Percentiles rank a stretch among this genome's conserved stretches.
Conservation (phyloP, 2,888 invertebrate genomes). For the Trichogramma dendrolimi region DNA sequence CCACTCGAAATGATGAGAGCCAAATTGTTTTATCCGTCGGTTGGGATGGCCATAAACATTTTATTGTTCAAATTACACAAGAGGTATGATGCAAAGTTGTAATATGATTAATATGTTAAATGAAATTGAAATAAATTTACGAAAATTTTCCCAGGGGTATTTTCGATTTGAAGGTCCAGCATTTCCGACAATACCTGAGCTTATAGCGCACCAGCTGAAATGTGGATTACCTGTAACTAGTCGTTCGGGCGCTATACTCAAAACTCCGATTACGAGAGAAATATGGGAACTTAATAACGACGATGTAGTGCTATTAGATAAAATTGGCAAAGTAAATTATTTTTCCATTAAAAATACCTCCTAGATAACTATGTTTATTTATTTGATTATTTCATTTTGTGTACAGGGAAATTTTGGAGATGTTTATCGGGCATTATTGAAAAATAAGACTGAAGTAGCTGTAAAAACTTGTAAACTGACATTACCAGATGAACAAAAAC, state of each 20-base stretch:
- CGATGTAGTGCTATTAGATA: constrained; percentile 84
- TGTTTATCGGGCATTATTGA: constrained; percentile 86
- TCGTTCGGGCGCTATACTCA: constrained; percentile 84
- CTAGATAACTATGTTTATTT: not conserved
- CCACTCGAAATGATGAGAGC: constrained; percentile 83
- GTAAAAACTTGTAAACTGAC: constrained; percentile 94
- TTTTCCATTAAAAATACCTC: not conserved
- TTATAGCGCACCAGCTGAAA: constrained; percentile 83
- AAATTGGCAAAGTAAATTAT: constrained; percentile 82
- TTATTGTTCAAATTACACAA: constrained; percentile 90
- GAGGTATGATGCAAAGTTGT: constrained; percentile 60
- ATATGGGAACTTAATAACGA: constrained; percentile 95
- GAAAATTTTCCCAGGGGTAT: constrained; percentile 65
- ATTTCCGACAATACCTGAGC: constrained; percentile 86
- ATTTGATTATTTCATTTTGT: constrained; percentile 20
- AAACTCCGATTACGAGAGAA: constrained; percentile 81
- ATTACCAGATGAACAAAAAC: constrained; percentile 87
- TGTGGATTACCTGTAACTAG: constrained; percentile 86
- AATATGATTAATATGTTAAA: not conserved
- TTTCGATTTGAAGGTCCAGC: constrained; percentile 92
- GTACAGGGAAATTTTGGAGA: constrained; percentile 94
- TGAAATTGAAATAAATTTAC: too few species aligned
- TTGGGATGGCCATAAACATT: constrained; percentile 95
- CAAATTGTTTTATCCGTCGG: constrained; percentile 92
- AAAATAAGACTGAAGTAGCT: constrained; percentile 82